phyloP scores from a whole-genome alignment of 2,797 vertebrate genomes.

The Pangasius sanitwongsei region DNA sequence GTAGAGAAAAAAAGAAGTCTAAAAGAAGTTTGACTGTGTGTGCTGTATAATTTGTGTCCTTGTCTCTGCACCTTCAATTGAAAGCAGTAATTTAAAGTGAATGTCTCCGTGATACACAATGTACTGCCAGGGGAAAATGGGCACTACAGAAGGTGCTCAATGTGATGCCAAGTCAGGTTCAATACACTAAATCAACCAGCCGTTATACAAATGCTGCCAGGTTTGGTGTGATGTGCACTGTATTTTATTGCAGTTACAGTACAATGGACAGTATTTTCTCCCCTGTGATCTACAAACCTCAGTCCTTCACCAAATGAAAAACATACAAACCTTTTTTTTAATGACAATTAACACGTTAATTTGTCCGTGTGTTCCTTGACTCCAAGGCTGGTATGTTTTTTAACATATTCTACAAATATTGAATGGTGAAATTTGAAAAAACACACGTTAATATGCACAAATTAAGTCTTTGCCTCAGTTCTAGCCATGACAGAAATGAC shows the following conservation, averaged over 20 bases:
- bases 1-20: not conserved
- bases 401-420: not conserved
- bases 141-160: conserved; percentile 27
- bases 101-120: conserved; percentile 10
- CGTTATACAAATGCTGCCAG: conserved; percentile 10
- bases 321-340: not conserved
- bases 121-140: conserved; percentile 32
- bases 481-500: not conserved
- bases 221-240: not conserved
- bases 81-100: conserved; percentile 1
- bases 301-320: not conserved
- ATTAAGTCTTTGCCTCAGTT: not conserved
- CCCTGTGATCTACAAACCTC: not conserved
- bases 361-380: too few species aligned
- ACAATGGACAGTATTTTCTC: not conserved
- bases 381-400: not conserved
- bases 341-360: not conserved
- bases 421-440: not conserved
- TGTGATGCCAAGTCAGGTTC: conserved; percentile 25
- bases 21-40: not conserved
- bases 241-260: not conserved
- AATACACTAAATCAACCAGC: conserved; percentile 27
- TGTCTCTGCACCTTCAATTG: not conserved
- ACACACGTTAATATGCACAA: not conserved
- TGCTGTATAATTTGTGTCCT: not conserved